Evolutionary conservation across 2,888 invertebrate species (phyloP), one percentile per base, ranked within the genome.

Genomic region (Craniophora ligustri): DNA sequence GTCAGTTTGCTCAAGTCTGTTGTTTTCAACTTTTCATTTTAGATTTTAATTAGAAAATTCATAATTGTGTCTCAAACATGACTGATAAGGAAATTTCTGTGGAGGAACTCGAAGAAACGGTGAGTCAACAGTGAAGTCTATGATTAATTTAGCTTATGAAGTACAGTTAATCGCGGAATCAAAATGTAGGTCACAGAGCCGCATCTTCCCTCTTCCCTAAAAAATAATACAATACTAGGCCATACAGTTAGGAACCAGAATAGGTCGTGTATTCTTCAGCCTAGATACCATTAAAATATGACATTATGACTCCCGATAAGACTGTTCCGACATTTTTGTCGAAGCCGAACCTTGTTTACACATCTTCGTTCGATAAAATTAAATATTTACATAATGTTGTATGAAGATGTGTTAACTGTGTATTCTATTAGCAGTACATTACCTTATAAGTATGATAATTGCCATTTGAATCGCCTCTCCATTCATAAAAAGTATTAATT

Each of bases 51-150:
- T 63, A 63, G 73, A 79, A 81, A 81, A 74, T 50, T 70, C 48
- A 41, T 44, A 73, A 78, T 71, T 79, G 66, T 53, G 50, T 46
- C 16, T 54, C 60, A 59, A 85, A 75, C 18, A 92, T 92, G 92
- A 87, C 86, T 78, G 89, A 91, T 46, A 86, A 91, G 75, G 86
- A 91, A 38, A 81, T 91, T 4, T 87, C 91, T 5, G 84, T 91
- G 74, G 91, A 92, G 61, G 91, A 92, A 42, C 75, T 92, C 14
- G 92, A 92, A 55, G 92, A 91, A 75, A 86, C 91, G 66, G 92
- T 92, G 71, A 86, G 89, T 82, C 54, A 19, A 28, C 46, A 28
- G n/a, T 42, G 64, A 31, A 44, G 23, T 62, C 38, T 48, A 30
- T 45, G 35, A 39, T 30, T 45, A 13, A 61, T 31, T 48, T 54